Conservation (phyloP, 2,797 vertebrate species). For the Ptychadena robeensis region DNA sequence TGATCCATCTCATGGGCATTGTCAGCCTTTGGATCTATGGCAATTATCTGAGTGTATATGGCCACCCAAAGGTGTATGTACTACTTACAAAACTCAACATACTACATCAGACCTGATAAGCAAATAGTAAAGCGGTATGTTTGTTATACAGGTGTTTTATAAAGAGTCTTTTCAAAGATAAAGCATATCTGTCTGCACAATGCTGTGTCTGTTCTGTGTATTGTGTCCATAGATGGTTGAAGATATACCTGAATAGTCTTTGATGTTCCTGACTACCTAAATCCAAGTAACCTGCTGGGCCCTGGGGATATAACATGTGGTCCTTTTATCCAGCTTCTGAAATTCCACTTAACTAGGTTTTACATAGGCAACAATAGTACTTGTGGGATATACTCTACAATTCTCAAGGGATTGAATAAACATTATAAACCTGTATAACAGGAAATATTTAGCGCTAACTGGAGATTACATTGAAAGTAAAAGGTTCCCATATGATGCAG, state of each 20-base stretch:
- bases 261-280: slow-evolving; percentile 4
- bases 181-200: neutral
- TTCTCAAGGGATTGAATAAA: neutral
- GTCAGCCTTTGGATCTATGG: too few relatives aligned
- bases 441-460: neutral
- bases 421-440: neutral
- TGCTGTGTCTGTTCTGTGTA: neutral
- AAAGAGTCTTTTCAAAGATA: neutral
- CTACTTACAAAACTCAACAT: neutral
- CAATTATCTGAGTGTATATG: too few relatives aligned
- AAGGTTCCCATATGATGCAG: neutral
- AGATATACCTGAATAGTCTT: neutral
- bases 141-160: neutral
- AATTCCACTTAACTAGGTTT: slow-evolving; percentile 8
- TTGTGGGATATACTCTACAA: neutral
- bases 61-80: neutral
- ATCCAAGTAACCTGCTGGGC: neutral
- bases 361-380: neutral
- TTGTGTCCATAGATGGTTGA: neutral
- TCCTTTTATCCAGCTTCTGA: slow-evolving; percentile 11
- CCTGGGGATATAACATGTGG: neutral
- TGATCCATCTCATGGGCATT: too few relatives aligned
- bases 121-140: neutral
- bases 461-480: neutral
- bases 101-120: neutral